A percentile compares a stretch with the other conserved stretches of the same genome.
Evolutionary conservation across 2,797 vertebrate genomes (phyloP).

Genomic region (Miichthys miiuy): DNA sequence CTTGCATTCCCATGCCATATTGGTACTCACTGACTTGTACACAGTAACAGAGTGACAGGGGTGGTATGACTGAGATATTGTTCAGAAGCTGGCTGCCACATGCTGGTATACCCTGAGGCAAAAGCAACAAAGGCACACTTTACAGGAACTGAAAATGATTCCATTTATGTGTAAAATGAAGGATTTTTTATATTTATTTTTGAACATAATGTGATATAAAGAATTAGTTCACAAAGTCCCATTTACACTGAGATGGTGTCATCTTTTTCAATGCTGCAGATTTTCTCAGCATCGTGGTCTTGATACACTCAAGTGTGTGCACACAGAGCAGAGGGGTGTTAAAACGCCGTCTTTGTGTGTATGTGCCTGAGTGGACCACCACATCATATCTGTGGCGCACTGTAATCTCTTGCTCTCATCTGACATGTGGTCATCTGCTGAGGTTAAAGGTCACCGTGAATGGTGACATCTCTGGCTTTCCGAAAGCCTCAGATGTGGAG

Average conservation of each 20-base stretch:
- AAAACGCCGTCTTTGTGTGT: neutral
- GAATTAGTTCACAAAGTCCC: neutral
- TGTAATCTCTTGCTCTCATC: constrained; percentile 50
- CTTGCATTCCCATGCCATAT: constrained; percentile 12
- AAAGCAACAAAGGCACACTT: constrained; percentile 1
- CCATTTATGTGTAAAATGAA: neutral
- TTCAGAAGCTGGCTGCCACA: constrained; percentile 7
- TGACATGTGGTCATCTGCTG: constrained; percentile 43
- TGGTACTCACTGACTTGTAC: constrained; percentile 27
- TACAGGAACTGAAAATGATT: neutral
- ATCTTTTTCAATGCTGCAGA: neutral
- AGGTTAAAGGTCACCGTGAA: constrained; percentile 53
- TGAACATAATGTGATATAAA: neutral
- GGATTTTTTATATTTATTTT: neutral
- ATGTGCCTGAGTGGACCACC: neutral
- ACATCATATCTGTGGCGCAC: neutral
- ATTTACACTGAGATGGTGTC: neutral
- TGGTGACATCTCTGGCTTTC: constrained; percentile 39
- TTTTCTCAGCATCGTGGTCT: neutral
- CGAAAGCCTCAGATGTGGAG: constrained; percentile 32
- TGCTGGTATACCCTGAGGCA: neutral
- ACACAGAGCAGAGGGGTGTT: neutral
- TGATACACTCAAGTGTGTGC: neutral
- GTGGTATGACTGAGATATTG: constrained; percentile 22
- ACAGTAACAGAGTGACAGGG: constrained; percentile 31